Conservation (phyloP, 2,797 vertebrate genomes). For the Phaenicophaeus curvirostris region DNA sequence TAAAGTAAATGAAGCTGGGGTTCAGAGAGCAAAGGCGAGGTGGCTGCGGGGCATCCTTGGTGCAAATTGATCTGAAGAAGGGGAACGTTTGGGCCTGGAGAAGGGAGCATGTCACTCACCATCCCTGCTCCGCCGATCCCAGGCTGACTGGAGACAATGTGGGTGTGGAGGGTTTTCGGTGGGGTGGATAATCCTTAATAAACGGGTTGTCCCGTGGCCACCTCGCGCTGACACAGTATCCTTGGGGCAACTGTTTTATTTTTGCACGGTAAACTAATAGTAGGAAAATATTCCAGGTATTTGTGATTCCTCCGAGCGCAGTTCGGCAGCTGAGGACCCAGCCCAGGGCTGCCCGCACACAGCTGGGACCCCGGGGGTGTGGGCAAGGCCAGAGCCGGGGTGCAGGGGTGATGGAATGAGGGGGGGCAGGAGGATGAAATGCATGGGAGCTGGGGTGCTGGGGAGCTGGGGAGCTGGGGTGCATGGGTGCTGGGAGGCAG, state of each 20-base stretch:
- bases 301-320: background rate
- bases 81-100: background rate
- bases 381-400: background rate
- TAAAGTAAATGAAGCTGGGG: background rate
- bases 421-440: background rate
- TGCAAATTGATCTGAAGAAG: background rate
- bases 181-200: background rate
- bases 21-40: background rate
- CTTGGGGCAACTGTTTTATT: constrained; percentile 16
- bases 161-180: accelerated
- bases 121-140: background rate
- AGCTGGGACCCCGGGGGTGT: background rate
- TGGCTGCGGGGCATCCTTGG: accelerated
- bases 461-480: too few species aligned
- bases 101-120: accelerated
- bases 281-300: constrained; percentile 42
- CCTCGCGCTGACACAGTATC: background rate
- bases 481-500: too few species aligned
- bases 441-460: background rate
- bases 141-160: accelerated
- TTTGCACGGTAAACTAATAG: background rate
- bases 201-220: background rate
- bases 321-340: background rate
- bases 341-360: background rate
- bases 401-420: background rate